Evolutionary conservation across 2,113 vertebrate genomes (phyloP).

Genomic region (Stegostoma tigrinum): DNA sequence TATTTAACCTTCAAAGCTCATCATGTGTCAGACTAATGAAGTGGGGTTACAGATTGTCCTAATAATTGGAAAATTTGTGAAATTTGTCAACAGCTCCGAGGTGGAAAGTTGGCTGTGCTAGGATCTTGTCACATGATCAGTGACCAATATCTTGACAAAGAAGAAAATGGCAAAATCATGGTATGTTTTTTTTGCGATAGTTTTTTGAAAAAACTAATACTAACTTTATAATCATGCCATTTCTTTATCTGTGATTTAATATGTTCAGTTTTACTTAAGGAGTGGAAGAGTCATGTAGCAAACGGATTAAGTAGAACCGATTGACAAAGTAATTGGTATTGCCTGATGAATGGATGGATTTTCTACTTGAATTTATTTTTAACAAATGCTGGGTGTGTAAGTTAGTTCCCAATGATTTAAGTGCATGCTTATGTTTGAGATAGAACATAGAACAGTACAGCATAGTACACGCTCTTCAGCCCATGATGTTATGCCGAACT

Average conservation of each 20-base stretch:
- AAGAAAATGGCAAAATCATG: slow-evolving; percentile 93
- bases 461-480: no score
- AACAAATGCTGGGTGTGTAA: background rate
- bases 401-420: background rate
- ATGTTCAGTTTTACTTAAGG: background rate
- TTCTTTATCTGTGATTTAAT: background rate
- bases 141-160: slow-evolving; percentile 94
- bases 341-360: background rate
- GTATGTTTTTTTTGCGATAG: slow-evolving; percentile 51
- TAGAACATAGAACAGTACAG: background rate
- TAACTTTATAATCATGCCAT: background rate
- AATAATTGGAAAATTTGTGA: background rate
- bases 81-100: slow-evolving; percentile 55
- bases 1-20: background rate
- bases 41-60: background rate
- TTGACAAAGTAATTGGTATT: background rate
- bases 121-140: slow-evolving; percentile 95
- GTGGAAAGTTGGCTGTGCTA: slow-evolving; percentile 80
- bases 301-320: background rate
- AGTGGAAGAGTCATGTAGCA: background rate
- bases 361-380: background rate
- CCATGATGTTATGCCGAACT: no score
- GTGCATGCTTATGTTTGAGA: background rate
- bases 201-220: background rate
- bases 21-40: background rate